Evolutionary conservation across 1,140 invertebrate genomes (phyloP), one percentile per base, ranked within the genome.

Genomic region (Delia radicum): DNA sequence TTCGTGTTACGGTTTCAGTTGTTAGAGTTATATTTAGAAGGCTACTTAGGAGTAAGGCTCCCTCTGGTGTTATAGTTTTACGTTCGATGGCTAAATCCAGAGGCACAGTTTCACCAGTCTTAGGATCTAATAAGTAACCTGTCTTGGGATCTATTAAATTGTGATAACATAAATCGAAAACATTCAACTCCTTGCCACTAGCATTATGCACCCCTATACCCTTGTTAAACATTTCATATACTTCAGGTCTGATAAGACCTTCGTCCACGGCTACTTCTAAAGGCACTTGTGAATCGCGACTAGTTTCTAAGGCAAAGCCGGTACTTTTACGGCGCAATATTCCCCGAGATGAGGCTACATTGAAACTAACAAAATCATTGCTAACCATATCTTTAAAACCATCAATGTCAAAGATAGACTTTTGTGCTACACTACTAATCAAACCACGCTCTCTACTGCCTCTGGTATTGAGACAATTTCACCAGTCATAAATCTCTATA

Each of bases 401-500:
- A 79, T 96, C 94, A 75, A 97, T 95, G 83, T 98, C 93, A 84
- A 98, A 98, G 75, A 96, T 93, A 5, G 94, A 95, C 86, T 94
- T 94, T 83, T 94, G 93, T 12, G 92, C 90, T 3, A 97, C 93
- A 4, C 96, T 94, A 7, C 94, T 94, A 55, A 98, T 92, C n/a
- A 95, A 89, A 46, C 96, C 96, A 77, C 92, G 90, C 81, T 94
- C 81, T 94, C 92, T 3, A 96, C 93, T 5, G 96, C 96, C 82
- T 96, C 93, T 8, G 90, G 89, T 77, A 97, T 92, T 29, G 91
- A 89, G 13, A 94, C 89, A 21, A 90, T 85, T 85, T 94, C 91
- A n/a, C 89, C 89, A 0, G 91, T 93, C 76, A 90, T 89, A 74
- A 90, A 87, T 96, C 92, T 37, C 89, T 87, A 87, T 93, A 96